Evolutionary conservation across 2,888 invertebrate species (phyloP).

Genomic region (Anoncus sp.): DNA sequence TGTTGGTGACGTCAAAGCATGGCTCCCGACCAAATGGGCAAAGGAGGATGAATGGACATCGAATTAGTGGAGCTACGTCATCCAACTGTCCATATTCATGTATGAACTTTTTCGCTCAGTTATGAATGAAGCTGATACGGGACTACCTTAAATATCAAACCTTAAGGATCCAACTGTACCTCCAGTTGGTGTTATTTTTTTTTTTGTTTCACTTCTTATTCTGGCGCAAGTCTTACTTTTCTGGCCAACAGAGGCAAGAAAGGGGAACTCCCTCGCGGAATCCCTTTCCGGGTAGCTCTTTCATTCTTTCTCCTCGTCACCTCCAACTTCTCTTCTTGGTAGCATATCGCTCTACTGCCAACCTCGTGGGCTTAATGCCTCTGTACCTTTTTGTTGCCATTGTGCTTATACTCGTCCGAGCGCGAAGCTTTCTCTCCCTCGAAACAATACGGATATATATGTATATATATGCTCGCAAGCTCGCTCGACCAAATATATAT

Average conservation of each 20-base stretch:
- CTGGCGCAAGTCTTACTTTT: too few relatives aligned
- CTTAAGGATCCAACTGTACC: too few relatives aligned
- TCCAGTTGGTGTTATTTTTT: neutral
- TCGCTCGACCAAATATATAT: constrained; percentile 8
- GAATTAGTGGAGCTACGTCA: too few relatives aligned
- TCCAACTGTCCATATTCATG: too few relatives aligned
- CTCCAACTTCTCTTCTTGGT: constrained; percentile 77
- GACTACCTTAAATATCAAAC: too few relatives aligned
- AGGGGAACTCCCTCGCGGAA: constrained; percentile 5
- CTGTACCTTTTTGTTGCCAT: constrained; percentile 7
- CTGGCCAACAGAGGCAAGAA: constrained; percentile 13
- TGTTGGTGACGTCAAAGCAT: too few relatives aligned
- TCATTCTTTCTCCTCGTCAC: neutral
- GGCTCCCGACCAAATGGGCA: too few relatives aligned
- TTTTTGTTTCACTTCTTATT: neutral
- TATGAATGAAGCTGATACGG: too few relatives aligned
- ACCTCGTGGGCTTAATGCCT: constrained; percentile 21
- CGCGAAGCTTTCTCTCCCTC: constrained; percentile 1
- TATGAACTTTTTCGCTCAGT: too few relatives aligned
- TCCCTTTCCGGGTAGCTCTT: neutral
- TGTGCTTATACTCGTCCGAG: constrained; percentile 13
- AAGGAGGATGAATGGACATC: too few relatives aligned
- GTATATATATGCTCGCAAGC: neutral
- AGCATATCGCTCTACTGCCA: constrained; percentile 73
- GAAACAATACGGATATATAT: neutral